Conservation (phyloP, 2,113 vertebrate genomes). For the Toxostoma redivivum region DNA sequence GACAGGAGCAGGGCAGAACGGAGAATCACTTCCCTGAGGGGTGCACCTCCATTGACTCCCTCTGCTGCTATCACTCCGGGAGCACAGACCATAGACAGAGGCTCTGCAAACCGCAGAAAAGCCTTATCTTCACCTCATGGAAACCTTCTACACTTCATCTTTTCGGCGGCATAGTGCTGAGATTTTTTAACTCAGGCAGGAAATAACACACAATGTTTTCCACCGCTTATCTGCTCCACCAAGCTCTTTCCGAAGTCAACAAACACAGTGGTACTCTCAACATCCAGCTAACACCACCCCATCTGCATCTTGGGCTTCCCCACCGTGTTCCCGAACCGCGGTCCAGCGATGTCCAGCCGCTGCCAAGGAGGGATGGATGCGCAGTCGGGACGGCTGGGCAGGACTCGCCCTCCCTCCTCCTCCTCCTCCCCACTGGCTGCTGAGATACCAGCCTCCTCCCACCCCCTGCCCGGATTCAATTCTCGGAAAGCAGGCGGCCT, state of each 20-base stretch:
- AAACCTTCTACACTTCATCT: not conserved
- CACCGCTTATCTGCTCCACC: not conserved
- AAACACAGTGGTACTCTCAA: not conserved
- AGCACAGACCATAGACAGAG: not conserved
- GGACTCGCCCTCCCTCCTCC: not conserved
- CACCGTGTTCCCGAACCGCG: fast-evolving
- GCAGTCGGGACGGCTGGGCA: not conserved
- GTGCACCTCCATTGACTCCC: not conserved
- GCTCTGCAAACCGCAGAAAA: not conserved
- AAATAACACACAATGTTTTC: not conserved
- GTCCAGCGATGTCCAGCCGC: fast-evolving
- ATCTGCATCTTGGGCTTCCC: not conserved
- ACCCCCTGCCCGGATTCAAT: fast-evolving
- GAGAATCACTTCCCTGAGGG: not conserved
- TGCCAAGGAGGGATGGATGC: not conserved
- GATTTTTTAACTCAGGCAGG: not conserved
- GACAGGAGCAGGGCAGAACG: not conserved
- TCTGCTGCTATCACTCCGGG: not conserved
- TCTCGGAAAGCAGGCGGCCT: not conserved
- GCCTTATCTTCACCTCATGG: fast-evolving
- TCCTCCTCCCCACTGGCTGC: not conserved
- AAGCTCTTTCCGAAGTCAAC: not conserved
- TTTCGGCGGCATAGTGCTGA: fast-evolving
- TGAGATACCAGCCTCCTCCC: not conserved
- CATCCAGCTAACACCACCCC: too few relatives aligned